Evolutionary conservation across 2,888 invertebrate species (phyloP), one percentile per base, ranked within the genome.

Genomic region (Trilocha varians): DNA sequence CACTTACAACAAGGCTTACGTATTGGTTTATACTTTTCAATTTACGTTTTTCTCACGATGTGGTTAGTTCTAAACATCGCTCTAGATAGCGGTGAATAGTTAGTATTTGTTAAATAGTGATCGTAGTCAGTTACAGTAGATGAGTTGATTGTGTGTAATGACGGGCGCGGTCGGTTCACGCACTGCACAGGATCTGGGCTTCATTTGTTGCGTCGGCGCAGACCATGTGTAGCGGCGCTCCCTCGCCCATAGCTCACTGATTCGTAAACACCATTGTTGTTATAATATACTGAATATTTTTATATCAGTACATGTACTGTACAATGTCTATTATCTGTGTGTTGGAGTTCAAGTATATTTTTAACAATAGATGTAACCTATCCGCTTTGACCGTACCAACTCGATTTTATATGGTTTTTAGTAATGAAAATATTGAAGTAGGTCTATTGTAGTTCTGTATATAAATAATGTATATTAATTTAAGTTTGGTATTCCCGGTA

Each of bases 171-270:
- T 55, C 55, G 57, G 69, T 71, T 77, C 78, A 71, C 72, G 72
- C 74, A 71, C 55, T 54, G 62, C 65, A 76, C 78, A 83, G 84
- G 84, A 85, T 83, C 80, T 83, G 80, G 78, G 84, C 79, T 80
- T 82, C 73, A 83, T 83, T 83, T 77, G 73, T 48, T 72, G 76
- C 75, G 76, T 64, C 53, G 55, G 72, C 71, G 70, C 51, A 42
- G 46, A 34, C 46, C 75, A 70, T 68, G 68, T 71, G 75, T 70
- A 65, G 63, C 76, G 74, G 58, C 77, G 58, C 72, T 63, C 80
- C 79, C 67, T 57, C 38, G 32, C 34, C 38, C 34, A 38, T 42
- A 32, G 38, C 34, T 38, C 35, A 42, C 13, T 34, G 38, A 34
- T 14, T 8, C 13, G 14, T 18, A 18, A 17, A 25, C 25, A 25